Evolutionary conservation across 53 echinoderm and acorn worm genomes (phyloP), one percentile per base, ranked within the genome.

Genomic region (Arbacia lixula): DNA sequence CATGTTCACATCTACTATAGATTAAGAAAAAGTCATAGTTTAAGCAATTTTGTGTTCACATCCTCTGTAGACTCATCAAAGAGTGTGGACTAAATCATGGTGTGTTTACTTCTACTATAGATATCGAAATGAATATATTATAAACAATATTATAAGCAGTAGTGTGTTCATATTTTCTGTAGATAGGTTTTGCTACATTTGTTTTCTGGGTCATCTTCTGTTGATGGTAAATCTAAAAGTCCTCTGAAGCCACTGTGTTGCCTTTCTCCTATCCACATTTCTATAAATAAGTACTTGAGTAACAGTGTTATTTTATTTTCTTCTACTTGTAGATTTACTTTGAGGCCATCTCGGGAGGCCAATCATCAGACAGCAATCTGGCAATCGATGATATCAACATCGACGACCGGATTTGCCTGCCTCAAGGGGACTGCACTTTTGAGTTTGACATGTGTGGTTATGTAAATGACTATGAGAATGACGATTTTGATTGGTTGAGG

Each of bases 401-500:
- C 16, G 31, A 66, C 1, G 81, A 58, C 12, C 71, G 86, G 10
- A 26, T 83, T 2, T 90, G 90, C 32, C 83, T 82, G 2, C 21
- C 20, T 5, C 61, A 85, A 85, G 95, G 91, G 28, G 28, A 34
- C 35, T 95, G 95, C 53, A 69, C 89, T 21, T 95, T 95, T 87
- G 95, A 95, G 22, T 42, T 36, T 25, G 91, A 89, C 26, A 89
- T 89, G 62, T 95, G 95, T 35, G 87, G 87, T 31, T 95, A 87
- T 85, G 80, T 54, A 39, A 89, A 89, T 35, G 89, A 89, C 43
- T 87, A 75, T 1, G 31, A 53, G n/a, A 73, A 89, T 38, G 95
- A 90, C 33, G 89, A 92, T n/a, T 87, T 87, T 85, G 91, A 95
- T 26, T 95, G 95, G 95, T 24, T 95, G 16, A 71, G 91, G 54